Evolutionary conservation across 2,888 invertebrate genomes (phyloP).

Genomic region (Amiota minor): DNA sequence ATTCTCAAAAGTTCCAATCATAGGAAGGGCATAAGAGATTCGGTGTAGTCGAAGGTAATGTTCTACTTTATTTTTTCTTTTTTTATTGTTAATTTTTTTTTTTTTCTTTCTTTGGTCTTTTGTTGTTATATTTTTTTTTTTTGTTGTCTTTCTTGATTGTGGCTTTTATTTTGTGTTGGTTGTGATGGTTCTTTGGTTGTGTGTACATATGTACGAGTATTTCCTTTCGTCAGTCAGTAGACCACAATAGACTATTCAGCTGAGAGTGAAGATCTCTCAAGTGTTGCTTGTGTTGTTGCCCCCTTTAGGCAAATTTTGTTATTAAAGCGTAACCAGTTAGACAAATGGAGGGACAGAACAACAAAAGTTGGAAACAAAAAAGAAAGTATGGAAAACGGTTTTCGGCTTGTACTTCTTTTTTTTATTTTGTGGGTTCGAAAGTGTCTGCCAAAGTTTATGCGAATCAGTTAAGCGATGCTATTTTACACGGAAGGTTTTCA

Average conservation of each 20-base stretch:
- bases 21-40: no score
- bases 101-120: background rate
- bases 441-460: conserved; percentile 42
- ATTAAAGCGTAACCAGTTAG: conserved; percentile 32
- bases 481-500: conserved; percentile 60
- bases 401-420: background rate
- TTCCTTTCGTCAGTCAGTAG: conserved; percentile 1
- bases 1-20: no score
- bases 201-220: background rate
- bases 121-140: conserved; percentile 7
- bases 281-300: background rate
- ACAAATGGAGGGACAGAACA: background rate
- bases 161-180: conserved; percentile 20
- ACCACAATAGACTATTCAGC: background rate
- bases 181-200: background rate
- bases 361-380: conserved; percentile 23
- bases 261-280: conserved; percentile 1
- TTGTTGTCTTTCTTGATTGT: conserved; percentile 21
- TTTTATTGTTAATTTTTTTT: no score
- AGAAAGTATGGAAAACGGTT: conserved; percentile 23
- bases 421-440: conserved; percentile 40
- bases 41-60: no score
- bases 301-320: conserved; percentile 39
- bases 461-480: conserved; percentile 58
- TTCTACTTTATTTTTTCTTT: no score